Conservation (phyloP, 2,113 vertebrate species). For the Microtus pennsylvanicus region DNA sequence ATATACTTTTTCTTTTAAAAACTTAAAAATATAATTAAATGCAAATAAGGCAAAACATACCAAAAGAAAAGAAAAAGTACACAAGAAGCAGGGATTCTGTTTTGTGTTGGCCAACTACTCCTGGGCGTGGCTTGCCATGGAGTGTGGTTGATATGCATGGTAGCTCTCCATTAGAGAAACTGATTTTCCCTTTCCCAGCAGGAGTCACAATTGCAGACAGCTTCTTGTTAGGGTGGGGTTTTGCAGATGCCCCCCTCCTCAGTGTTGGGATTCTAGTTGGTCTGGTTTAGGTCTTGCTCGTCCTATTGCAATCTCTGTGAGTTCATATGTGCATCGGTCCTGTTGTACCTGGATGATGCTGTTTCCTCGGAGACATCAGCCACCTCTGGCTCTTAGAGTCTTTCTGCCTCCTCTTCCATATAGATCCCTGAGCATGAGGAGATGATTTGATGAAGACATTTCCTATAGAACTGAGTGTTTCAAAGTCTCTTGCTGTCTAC, state of each 20-base stretch:
- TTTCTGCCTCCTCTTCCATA: background rate
- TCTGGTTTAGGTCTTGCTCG: background rate
- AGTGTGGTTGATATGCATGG: background rate
- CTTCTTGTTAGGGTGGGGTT: background rate
- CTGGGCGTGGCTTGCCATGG: background rate
- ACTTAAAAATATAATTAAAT: background rate
- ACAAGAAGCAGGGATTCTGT: background rate
- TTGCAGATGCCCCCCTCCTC: background rate
- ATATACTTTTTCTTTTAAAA: background rate
- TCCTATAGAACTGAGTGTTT: background rate
- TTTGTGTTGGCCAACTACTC: background rate
- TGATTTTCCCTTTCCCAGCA: background rate
- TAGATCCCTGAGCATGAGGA: too few species aligned
- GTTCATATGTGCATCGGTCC: background rate
- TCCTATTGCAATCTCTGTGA: background rate
- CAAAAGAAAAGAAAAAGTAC: background rate
- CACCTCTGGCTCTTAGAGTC: background rate
- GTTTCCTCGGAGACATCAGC: background rate
- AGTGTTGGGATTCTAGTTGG: background rate
- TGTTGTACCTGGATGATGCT: background rate
- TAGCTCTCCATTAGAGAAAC: background rate
- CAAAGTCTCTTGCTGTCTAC: background rate
- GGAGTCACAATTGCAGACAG: background rate
- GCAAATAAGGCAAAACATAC: background rate
- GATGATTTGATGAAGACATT: background rate